Conservation (phyloP, 2,113 vertebrate species). For the Cyanoramphus novaezelandiae region DNA sequence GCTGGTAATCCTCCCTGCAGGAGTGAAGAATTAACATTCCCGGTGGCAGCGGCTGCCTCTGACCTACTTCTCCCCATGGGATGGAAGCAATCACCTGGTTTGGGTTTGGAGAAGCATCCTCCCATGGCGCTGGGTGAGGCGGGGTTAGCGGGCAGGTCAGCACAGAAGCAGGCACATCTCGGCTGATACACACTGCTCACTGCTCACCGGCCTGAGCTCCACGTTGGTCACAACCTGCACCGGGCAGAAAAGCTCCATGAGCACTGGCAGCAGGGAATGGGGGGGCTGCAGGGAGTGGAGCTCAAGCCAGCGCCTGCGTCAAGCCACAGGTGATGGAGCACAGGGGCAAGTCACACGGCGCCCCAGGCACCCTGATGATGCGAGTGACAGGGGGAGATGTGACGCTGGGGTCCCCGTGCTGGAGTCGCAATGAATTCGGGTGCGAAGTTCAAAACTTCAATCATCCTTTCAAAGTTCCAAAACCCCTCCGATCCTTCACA, state of each 20-base stretch:
- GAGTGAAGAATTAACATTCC: slow-evolving; percentile 79
- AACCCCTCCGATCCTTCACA: accelerated
- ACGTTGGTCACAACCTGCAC: neutral
- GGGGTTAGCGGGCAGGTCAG: neutral
- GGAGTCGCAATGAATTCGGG: neutral
- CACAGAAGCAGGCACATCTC: neutral
- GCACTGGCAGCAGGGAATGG: accelerated
- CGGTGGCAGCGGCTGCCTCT: neutral
- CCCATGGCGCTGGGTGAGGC: slow-evolving; percentile 78
- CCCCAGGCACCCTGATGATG: accelerated
- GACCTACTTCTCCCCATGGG: slow-evolving; percentile 45
- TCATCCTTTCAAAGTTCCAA: neutral
- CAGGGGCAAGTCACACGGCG: accelerated
- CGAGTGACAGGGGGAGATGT: accelerated
- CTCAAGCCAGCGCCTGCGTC: neutral
- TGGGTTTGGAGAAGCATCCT: slow-evolving; percentile 98
- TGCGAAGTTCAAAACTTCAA: neutral
- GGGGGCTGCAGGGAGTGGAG: neutral
- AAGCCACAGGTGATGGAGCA: neutral
- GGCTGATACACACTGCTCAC: neutral
- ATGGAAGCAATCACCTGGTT: slow-evolving; percentile 84
- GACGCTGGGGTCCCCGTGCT: neutral
- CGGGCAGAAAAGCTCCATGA: neutral
- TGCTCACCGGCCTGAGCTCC: neutral
- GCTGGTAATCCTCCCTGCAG: slow-evolving; percentile 71